Percentiles rank a stretch among this genome's conserved stretches.
Conservation (phyloP, 2,888 invertebrate species). For the Anorthoa munda region DNA sequence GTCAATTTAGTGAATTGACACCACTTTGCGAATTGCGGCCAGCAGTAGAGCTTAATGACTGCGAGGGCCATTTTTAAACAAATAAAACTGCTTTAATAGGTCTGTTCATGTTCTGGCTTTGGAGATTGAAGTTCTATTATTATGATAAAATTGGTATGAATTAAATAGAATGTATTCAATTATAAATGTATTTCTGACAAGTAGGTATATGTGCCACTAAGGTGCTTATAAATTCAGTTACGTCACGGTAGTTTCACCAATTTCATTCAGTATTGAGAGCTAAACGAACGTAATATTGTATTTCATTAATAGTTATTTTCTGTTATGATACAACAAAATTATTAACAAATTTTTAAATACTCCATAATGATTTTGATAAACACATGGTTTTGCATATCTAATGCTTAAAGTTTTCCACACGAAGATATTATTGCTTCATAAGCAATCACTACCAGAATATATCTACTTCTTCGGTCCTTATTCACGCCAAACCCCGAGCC, state of each 20-base stretch:
- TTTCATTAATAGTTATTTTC: too few species aligned
- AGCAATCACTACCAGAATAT: neutral
- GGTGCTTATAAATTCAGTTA: too few species aligned
- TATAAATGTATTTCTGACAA: too few species aligned
- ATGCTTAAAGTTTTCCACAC: neutral
- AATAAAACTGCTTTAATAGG: slow-evolving; percentile 59
- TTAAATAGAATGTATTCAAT: neutral
- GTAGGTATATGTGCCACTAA: too few species aligned
- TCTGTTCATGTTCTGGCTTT: slow-evolving; percentile 20
- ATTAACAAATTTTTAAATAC: too few species aligned
- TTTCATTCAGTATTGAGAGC: too few species aligned
- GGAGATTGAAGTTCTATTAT: slow-evolving; percentile 10
- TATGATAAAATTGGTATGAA: neutral
- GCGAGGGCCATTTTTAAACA: slow-evolving; percentile 42
- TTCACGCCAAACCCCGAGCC: neutral
- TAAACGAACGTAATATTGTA: too few species aligned
- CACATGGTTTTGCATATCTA: too few species aligned
- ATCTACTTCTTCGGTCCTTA: neutral
- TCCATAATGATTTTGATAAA: too few species aligned
- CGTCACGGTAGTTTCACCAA: too few species aligned
- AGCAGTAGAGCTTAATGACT: slow-evolving; percentile 55
- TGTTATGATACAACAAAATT: too few species aligned
- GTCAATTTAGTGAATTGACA: slow-evolving; percentile 71
- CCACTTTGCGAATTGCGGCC: slow-evolving; percentile 66
- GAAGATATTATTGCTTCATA: neutral